Conservation (phyloP, 1,140 invertebrate species). For the Zaprionus lachaisei region DNA sequence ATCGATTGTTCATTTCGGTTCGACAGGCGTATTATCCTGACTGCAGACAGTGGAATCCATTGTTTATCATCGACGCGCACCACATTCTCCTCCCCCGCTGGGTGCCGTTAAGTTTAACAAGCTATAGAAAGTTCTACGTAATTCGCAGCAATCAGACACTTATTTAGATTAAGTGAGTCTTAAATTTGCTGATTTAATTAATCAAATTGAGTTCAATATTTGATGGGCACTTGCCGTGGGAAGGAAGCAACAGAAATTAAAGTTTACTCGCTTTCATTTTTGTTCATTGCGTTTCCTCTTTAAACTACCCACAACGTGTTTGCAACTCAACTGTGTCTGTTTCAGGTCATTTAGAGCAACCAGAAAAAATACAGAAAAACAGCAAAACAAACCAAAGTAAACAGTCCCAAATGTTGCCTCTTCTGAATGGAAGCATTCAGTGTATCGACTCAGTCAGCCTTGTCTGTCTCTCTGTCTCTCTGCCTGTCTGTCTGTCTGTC, state of each 20-base stretch:
- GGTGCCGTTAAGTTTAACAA: conserved; percentile 39
- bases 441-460: conserved; percentile 16
- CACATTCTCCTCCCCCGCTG: conserved; percentile 5
- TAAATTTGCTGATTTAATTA: conserved; percentile 68
- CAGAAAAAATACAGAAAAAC: conserved; percentile 4
- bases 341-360: conserved; percentile 9
- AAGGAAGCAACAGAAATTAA: neutral
- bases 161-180: conserved; percentile 59
- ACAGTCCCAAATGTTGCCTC: conserved; percentile 18
- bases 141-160: conserved; percentile 48
- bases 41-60: conserved; percentile 31
- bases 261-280: conserved; percentile 2
- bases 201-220: conserved; percentile 68
- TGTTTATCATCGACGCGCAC: conserved; percentile 41
- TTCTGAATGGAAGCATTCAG: conserved; percentile 11
- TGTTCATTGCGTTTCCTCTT: neutral
- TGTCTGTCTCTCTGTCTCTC: neutral
- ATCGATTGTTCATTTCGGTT: conserved; percentile 65
- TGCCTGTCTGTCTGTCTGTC: neutral
- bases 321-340: neutral
- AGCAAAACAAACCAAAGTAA: conserved; percentile 8
- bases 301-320: neutral
- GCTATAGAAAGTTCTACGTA: conserved; percentile 35
- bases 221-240: conserved; percentile 9
- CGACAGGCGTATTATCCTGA: conserved; percentile 28